Conservation (phyloP, 2,888 invertebrate genomes). For the Meloe dianella region DNA sequence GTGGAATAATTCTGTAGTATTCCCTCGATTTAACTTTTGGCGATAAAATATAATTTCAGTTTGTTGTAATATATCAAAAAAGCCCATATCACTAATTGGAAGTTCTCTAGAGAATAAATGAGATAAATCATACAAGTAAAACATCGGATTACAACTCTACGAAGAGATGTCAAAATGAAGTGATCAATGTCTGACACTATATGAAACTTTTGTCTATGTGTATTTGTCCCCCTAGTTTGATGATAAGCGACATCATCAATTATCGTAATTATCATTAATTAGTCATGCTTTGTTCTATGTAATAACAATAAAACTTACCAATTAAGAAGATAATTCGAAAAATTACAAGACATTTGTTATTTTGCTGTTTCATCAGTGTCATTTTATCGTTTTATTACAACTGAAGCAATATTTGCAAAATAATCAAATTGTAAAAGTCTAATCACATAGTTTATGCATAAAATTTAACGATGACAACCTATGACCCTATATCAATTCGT, state of each 20-base stretch:
- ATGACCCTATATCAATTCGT: too few relatives aligned
- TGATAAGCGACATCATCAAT: neutral
- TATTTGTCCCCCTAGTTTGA: neutral
- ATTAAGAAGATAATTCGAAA: neutral
- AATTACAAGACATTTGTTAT: neutral
- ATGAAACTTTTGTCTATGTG: neutral
- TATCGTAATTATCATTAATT: neutral
- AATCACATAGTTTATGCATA: slow-evolving; percentile 9
- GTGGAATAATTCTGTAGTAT: neutral
- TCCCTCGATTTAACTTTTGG: neutral
- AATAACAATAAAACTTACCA: neutral
- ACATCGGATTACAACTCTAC: neutral
- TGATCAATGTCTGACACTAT: neutral
- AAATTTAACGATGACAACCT: too few relatives aligned
- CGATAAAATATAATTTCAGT: neutral
- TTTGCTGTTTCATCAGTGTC: neutral
- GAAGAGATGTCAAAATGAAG: neutral
- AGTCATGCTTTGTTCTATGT: neutral
- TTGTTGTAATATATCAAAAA: neutral
- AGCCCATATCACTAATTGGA: slow-evolving; percentile 13
- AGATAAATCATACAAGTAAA: slow-evolving; percentile 10
- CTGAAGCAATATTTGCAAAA: neutral
- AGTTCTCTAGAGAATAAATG: slow-evolving; percentile 3
- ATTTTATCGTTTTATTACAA: neutral
- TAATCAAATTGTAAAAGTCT: neutral